Conservation (phyloP, 2,888 invertebrate genomes). For the Lithophane ornitopus region DNA sequence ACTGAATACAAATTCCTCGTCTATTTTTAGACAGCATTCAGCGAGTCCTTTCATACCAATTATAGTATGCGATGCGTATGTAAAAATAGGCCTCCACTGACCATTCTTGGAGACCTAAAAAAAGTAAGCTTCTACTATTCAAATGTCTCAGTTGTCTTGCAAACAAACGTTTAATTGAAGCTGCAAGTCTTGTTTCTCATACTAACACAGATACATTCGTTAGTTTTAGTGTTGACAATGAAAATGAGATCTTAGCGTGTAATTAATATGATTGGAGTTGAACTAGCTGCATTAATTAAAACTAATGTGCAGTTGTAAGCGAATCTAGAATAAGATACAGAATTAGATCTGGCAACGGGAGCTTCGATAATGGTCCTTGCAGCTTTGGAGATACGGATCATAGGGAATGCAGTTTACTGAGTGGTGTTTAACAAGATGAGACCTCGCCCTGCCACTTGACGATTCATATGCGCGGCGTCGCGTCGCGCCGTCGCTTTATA, state of each 20-base stretch:
- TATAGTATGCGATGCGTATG: constrained; percentile 71
- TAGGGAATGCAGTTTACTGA: constrained; percentile 26
- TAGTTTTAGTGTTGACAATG: constrained; percentile 73
- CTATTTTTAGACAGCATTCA: constrained; percentile 69
- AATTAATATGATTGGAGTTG: constrained; percentile 81
- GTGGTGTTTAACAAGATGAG: constrained; percentile 55
- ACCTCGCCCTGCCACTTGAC: constrained; percentile 70
- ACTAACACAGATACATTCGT: constrained; percentile 69
- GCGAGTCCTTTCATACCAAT: constrained; percentile 70
- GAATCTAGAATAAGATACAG: constrained; percentile 67
- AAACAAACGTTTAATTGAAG: constrained; percentile 76
- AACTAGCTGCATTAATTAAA: constrained; percentile 76
- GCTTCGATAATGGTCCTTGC: constrained; percentile 42
- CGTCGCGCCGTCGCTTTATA: constrained; percentile 70
- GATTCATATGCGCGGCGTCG: constrained; percentile 72
- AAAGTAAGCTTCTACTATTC: constrained; percentile 78
- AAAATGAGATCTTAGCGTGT: constrained; percentile 72
- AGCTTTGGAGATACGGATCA: constrained; percentile 35
- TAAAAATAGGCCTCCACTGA: constrained; percentile 80
- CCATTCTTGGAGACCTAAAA: constrained; percentile 73
- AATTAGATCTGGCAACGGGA: constrained; percentile 12
- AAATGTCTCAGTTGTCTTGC: constrained; percentile 78
- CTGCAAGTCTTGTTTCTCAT: constrained; percentile 71
- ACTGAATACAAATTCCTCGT: constrained; percentile 69
- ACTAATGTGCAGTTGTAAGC: constrained; percentile 73